Base-by-base conservation (phyloP, 2,113 vertebrate genomes). In the Podarcis raffonei region DNA sequence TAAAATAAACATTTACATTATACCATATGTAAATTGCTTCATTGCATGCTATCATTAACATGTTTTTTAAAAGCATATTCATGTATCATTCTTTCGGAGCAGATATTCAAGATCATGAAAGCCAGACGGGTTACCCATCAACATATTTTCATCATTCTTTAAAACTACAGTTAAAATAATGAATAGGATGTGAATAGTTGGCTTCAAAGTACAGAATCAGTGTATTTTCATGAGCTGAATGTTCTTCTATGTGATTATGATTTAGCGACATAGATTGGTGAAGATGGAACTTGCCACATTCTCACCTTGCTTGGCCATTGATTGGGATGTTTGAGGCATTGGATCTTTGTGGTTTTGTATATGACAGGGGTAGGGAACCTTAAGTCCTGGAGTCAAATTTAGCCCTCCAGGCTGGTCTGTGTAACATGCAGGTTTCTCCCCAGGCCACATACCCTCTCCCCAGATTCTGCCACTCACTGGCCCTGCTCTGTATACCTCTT, bases 1-100 rank as follows among this genome's bases (percentile, higher is more conserved):
- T 82, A 66, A 89, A 91, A 89, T 76, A 81, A 87, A 87, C 86
- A 81, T 87, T 72, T 81, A 81, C 53, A 76, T 39, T 39, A 30
- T 37, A 35, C 77, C 77, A 25, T 72, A 71, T 39, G 77, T 59
- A 71, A 59, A 71, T 72, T 35, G 66, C 77, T 72, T 23, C 5
- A 3, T 37, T 81, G 77, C 66, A 81, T 79, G 42, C 65, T 68
- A 72, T 25, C 68, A 32, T 81, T 80, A 37, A 71, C 15, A 30
- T 72, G 42, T 68, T 53, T 53, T 53, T 53, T 53, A 30, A 76
- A 85, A 74, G 22, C 7, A 59, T 23, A 68, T 16, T 25, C n/a
- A 25, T 11, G 30, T n/a, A 57, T 71, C 3, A 20, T 71, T 86
- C 42, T 57, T 66, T 87, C 39, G 25, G 77, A 81, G 22, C 32